These are phyloP conservation scores for Sitobion miscanthi DNA, from an alignment of 1,140 invertebrate genomes.

Conservation along the genomic window DNA sequence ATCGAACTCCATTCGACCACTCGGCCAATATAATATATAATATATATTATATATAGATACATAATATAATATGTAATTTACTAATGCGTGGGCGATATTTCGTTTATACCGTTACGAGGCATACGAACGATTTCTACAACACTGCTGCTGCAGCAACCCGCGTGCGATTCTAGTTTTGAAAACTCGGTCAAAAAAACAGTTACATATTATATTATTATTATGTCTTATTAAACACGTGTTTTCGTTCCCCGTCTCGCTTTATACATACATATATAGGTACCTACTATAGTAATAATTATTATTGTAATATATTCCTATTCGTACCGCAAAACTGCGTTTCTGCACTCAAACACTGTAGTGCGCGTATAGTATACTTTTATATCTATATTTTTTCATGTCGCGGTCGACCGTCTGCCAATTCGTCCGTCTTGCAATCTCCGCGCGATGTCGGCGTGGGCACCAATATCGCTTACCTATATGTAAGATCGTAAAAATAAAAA, in stretches of 20 bases:
- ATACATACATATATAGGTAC: not conserved
- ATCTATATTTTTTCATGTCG: no score
- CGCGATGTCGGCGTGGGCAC: not conserved
- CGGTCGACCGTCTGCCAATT: not conserved
- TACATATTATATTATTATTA: not conserved
- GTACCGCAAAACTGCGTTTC: not conserved
- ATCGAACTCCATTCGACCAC: not conserved
- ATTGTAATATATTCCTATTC: not conserved
- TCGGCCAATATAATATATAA: conserved; percentile 7
- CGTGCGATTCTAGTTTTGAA: not conserved
- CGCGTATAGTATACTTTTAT: no score
- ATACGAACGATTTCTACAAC: conserved; percentile 29
- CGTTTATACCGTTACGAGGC: conserved; percentile 23
- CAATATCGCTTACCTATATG: not conserved
- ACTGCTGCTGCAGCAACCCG: no score
- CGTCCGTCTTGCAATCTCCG: not conserved
- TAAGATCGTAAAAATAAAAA: not conserved
- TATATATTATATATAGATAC: not conserved
- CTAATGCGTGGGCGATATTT: conserved; percentile 43
- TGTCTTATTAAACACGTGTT: not conserved
- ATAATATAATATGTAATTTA: not conserved
- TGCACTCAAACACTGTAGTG: not conserved
- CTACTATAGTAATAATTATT: not conserved
- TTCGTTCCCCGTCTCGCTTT: not conserved
- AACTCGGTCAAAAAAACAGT: conserved; percentile 43